Percentiles rank a stretch among this genome's conserved stretches.
Evolutionary conservation across 2,113 vertebrate genomes (phyloP).

Genomic region (Brachyhypopomus occidentalis): DNA sequence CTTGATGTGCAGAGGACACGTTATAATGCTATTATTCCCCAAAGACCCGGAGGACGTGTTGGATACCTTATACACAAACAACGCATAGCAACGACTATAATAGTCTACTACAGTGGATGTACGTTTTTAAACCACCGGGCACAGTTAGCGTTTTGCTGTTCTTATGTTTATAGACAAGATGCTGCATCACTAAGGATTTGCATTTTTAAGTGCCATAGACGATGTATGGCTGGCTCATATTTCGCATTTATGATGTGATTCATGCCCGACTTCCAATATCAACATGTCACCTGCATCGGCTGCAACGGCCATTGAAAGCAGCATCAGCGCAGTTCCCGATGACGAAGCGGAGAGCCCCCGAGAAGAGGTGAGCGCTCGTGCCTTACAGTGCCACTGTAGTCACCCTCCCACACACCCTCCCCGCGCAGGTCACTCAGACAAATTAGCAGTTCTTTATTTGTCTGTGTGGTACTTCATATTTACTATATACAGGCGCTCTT

Average conservation of each 20-base stretch:
- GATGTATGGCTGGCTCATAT: conserved; percentile 60
- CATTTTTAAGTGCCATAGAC: conserved; percentile 5
- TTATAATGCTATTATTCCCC: no score
- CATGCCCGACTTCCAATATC: conserved; percentile 60
- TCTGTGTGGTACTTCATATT: neutral
- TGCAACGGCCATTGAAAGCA: conserved; percentile 49
- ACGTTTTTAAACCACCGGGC: no score
- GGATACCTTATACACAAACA: no score
- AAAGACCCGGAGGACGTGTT: no score
- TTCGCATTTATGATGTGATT: conserved; percentile 57
- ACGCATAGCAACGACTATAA: no score
- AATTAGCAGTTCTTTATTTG: neutral
- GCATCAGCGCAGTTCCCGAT: conserved; percentile 65
- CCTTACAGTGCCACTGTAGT: no score
- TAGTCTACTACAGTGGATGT: no score
- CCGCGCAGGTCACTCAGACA: no score
- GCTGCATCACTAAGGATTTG: neutral
- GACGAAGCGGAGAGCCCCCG: conserved; percentile 68
- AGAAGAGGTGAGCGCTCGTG: conserved; percentile 67
- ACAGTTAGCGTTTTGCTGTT: neutral
- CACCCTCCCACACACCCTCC: no score
- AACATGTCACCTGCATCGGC: conserved; percentile 75
- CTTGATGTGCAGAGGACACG: no score
- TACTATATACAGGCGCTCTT: no score
- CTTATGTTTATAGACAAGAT: neutral